These are phyloP conservation scores for Agapornis canus DNA, from an alignment of 2,797 vertebrate species.

Conservation along the genomic window DNA sequence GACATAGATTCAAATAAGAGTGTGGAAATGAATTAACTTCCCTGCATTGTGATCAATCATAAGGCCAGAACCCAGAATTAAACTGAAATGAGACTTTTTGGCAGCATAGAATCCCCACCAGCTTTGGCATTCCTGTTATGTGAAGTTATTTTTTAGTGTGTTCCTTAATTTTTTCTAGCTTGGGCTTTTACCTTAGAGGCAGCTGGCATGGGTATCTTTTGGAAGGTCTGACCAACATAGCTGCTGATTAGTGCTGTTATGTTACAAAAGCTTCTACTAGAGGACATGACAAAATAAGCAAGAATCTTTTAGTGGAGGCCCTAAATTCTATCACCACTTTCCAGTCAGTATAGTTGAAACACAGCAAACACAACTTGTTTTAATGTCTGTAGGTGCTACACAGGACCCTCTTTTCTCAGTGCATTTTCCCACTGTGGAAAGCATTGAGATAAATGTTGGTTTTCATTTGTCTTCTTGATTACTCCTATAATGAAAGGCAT, in stretches of 20 bases:
- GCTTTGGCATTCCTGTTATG: not conserved
- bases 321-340: not conserved
- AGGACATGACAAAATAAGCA: not conserved
- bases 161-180: not conserved
- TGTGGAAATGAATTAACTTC: not conserved
- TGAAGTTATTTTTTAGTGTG: not conserved
- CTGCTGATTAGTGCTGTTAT: not conserved
- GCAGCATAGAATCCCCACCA: accelerated
- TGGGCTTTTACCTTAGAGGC: not conserved
- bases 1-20: not conserved
- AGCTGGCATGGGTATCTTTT: not conserved
- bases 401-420: not conserved
- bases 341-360: not conserved
- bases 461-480: not conserved
- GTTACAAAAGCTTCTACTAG: not conserved
- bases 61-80: not conserved
- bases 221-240: not conserved
- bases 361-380: not conserved
- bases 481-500: not conserved
- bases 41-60: not conserved
- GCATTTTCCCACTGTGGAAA: not conserved
- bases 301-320: not conserved
- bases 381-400: not conserved
- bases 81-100: not conserved
- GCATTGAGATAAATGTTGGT: not conserved